Conservation (phyloP, 2,797 vertebrate species). For the Coilia nasus region DNA sequence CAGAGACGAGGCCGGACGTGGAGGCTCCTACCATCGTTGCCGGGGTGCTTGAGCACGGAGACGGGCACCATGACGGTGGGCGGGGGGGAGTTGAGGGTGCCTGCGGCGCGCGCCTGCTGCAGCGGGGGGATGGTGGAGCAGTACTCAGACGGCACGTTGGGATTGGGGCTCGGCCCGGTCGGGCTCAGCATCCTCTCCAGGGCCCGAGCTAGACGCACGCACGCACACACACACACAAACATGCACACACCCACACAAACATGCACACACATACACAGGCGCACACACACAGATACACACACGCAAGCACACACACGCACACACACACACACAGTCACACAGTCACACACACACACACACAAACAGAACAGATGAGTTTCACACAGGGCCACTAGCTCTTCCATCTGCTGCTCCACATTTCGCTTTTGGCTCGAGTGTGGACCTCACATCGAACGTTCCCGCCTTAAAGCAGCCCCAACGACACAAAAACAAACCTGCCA, state of each 20-base stretch:
- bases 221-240: constrained; percentile 17
- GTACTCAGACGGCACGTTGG: constrained; percentile 81
- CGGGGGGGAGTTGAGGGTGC: constrained; percentile 78
- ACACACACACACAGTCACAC: neutral
- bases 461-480: neutral
- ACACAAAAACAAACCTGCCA: neutral
- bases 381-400: constrained; percentile 12
- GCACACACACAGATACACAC: neutral
- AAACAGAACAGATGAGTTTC: constrained; percentile 22
- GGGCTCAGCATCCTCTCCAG: constrained; percentile 96
- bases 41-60: constrained; percentile 88
- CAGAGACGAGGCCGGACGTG: neutral
- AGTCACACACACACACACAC: neutral
- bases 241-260: constrained; percentile 1
- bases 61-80: constrained; percentile 83
- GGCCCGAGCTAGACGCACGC: constrained; percentile 80
- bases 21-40: constrained; percentile 77
- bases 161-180: constrained; percentile 82
- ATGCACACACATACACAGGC: neutral
- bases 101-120: constrained; percentile 81
- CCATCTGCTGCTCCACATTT: constrained; percentile 22
- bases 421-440: constrained; percentile 1
- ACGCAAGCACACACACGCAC: neutral
- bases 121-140: constrained; percentile 79
- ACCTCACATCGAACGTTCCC: neutral